Percentiles rank a stretch among this genome's conserved stretches.
Evolutionary conservation across 2,113 vertebrate species (phyloP).

Genomic region (Chionodraco myersi): DNA sequence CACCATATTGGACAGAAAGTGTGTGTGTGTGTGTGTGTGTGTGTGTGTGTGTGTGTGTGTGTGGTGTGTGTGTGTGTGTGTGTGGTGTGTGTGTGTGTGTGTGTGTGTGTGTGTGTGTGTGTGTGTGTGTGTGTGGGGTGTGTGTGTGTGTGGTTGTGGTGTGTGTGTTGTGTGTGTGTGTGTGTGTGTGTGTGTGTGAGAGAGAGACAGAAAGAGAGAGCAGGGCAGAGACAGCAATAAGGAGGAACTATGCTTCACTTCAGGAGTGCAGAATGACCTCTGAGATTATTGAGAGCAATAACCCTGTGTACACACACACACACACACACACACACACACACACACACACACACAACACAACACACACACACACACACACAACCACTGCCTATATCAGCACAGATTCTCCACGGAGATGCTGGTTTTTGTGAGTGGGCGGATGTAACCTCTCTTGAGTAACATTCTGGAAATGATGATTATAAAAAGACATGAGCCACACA

Average conservation of each 20-base stretch:
- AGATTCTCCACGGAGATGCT: constrained; percentile 32
- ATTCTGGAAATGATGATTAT: constrained; percentile 49
- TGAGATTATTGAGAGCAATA: constrained; percentile 79
- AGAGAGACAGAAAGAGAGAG: constrained; percentile 31
- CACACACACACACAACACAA: constrained; percentile 39
- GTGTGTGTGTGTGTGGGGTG: constrained; percentile 12
- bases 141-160: constrained; percentile 26
- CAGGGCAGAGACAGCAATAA: constrained; percentile 68
- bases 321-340: constrained; percentile 23
- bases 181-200: constrained; percentile 21
- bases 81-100: constrained; percentile 32
- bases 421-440: constrained; percentile 49
- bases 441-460: constrained; percentile 58
- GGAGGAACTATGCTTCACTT: constrained; percentile 71
- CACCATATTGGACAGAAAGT: constrained; percentile 49
- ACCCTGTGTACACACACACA: constrained; percentile 31
- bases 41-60: constrained; percentile 32
- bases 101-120: constrained; percentile 34
- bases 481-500: constrained; percentile 21
- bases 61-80: constrained; percentile 32
- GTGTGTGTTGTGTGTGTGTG: constrained; percentile 17
- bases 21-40: constrained; percentile 37
- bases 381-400: constrained; percentile 21
- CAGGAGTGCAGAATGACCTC: constrained; percentile 72
- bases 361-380: constrained; percentile 32